Evolutionary conservation across 2,113 vertebrate species (phyloP).

Genomic region (Caloenas nicobarica): DNA sequence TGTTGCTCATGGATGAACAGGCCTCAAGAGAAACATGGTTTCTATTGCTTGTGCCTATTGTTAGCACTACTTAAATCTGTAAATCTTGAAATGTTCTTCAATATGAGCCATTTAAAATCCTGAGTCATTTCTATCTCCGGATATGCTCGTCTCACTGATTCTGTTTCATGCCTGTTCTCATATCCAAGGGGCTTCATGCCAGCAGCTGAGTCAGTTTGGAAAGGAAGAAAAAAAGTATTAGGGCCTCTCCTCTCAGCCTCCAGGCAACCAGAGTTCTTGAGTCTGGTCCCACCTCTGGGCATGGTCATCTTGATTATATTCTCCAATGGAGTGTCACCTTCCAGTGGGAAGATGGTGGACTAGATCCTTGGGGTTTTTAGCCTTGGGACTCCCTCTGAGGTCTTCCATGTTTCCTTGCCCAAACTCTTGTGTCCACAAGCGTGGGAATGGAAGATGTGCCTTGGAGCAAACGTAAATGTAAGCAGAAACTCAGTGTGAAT

Average conservation of each 20-base stretch:
- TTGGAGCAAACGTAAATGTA: not conserved
- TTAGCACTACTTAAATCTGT: not conserved
- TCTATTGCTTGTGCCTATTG: not conserved
- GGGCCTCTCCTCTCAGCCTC: not conserved
- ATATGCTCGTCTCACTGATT: not conserved
- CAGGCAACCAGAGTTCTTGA: not conserved
- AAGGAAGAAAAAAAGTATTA: not conserved
- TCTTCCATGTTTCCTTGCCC: not conserved
- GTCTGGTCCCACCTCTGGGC: not conserved
- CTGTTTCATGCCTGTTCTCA: slow-evolving; percentile 20
- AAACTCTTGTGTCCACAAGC: not conserved
- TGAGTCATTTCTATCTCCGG: slow-evolving; percentile 49
- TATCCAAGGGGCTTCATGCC: slow-evolving; percentile 21
- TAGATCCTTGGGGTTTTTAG: not conserved
- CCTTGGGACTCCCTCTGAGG: not conserved
- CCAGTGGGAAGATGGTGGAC: not conserved
- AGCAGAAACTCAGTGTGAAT: not conserved
- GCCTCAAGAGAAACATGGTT: not conserved
- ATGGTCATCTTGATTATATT: not conserved
- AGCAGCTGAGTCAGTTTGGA: slow-evolving; percentile 51
- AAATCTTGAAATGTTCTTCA: slow-evolving; percentile 8
- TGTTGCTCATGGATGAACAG: not conserved
- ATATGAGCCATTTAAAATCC: not conserved
- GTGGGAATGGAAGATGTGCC: not conserved
- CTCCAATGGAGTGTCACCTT: not conserved